Percentiles rank a stretch among this genome's conserved stretches.
These are phyloP conservation scores for Catajapyx aquilonaris DNA, from an alignment of 1,140 invertebrate species.

Conservation along the genomic window DNA sequence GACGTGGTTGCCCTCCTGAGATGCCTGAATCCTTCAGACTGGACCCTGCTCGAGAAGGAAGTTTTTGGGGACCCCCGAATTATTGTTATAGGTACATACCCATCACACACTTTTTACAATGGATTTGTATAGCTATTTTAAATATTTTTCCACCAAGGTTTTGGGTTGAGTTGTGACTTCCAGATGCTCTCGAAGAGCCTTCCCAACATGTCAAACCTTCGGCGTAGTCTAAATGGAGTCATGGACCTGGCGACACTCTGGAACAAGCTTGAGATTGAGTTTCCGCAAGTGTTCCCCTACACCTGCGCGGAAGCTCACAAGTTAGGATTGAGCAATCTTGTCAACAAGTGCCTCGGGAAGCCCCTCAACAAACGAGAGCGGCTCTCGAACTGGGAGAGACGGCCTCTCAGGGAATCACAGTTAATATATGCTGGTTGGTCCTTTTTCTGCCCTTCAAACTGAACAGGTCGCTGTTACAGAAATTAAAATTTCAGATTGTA, in stretches of 20 bases:
- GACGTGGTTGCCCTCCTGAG: slow-evolving; percentile 38
- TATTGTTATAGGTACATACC: slow-evolving; percentile 41
- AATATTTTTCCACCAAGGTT: too few species aligned
- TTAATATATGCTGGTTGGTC: slow-evolving; percentile 59
- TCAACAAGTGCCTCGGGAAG: slow-evolving; percentile 43
- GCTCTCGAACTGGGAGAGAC: slow-evolving; percentile 67
- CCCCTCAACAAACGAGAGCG: slow-evolving; percentile 59
- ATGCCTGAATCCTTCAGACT: slow-evolving; percentile 18
- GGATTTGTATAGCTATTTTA: too few species aligned
- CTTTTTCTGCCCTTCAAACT: too few species aligned
- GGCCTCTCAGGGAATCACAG: slow-evolving; percentile 51
- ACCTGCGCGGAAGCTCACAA: slow-evolving; percentile 16
- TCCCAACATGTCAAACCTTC: too few species aligned
- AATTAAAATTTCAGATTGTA: too few species aligned
- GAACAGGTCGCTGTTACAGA: too few species aligned
- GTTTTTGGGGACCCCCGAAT: slow-evolving; percentile 42
- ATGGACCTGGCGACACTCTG: slow-evolving; percentile 29
- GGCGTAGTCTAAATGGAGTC: too few species aligned
- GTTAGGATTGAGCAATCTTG: slow-evolving; percentile 39
- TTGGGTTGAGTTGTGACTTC: background rate
- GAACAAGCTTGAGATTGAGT: slow-evolving; percentile 25
- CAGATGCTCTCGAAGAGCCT: background rate
- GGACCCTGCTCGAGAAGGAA: slow-evolving; percentile 26
- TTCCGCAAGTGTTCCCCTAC: slow-evolving; percentile 26
- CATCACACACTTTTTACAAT: too few species aligned